Conservation (phyloP, 2,797 vertebrate species). For the Sciaenops ocellatus region DNA sequence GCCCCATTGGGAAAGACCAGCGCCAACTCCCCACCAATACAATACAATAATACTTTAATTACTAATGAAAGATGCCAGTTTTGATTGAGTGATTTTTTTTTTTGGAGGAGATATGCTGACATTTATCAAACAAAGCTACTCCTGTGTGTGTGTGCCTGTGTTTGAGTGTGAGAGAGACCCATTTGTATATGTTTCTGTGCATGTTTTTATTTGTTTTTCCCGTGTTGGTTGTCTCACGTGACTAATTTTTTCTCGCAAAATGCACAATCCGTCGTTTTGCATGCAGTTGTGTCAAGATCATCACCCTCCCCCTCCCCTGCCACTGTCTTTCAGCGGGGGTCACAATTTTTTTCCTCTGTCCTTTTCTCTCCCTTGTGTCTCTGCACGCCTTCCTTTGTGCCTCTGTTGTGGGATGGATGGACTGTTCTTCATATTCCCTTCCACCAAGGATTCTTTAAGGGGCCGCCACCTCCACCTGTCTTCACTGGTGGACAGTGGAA, state of each 20-base stretch:
- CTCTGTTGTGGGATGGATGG: slow-evolving; percentile 56
- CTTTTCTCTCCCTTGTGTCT: slow-evolving; percentile 66
- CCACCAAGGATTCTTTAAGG: slow-evolving; percentile 83
- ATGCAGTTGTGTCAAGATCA: slow-evolving; percentile 26
- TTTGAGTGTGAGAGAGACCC: slow-evolving; percentile 5
- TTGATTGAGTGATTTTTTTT: slow-evolving; percentile 7
- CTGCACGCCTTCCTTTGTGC: slow-evolving; percentile 64
- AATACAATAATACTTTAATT: not conserved
- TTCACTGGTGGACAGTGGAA: slow-evolving; percentile 52
- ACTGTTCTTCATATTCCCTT: slow-evolving; percentile 40
- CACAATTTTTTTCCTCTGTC: slow-evolving; percentile 41
- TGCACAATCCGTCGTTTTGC: slow-evolving; percentile 31
- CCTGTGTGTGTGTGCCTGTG: slow-evolving; percentile 21
- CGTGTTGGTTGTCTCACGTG: not conserved
- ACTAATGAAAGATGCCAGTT: not conserved
- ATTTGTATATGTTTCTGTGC: not conserved
- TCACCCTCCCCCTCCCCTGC: not conserved
- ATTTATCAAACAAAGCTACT: slow-evolving; percentile 7
- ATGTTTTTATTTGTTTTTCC: slow-evolving; percentile 6
- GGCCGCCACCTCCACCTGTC: slow-evolving; percentile 64
- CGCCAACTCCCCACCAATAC: not conserved
- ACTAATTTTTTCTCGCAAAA: not conserved
- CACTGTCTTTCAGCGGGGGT: not conserved
- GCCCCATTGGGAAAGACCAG: not conserved
- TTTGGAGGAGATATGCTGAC: not conserved